Base-by-base conservation (phyloP, 2,888 invertebrate genomes). In the Stenodema calcarata region DNA sequence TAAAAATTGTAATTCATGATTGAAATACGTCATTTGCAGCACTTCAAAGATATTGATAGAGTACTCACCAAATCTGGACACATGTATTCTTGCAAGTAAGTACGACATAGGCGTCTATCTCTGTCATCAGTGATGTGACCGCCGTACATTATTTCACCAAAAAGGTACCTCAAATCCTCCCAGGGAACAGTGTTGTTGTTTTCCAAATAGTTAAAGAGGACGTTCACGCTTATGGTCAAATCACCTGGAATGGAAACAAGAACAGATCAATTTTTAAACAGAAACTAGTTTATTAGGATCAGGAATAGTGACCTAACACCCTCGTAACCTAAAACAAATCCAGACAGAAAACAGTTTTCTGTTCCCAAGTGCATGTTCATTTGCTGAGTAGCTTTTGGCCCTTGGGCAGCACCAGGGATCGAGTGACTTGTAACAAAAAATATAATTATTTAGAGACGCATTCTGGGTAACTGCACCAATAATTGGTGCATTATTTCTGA, bases 91-190 rank as follows among this genome's bases (percentile, higher is more conserved):
- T 96, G 93, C 76, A 98, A 92, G 91, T 96, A 97, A 0, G 95
- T 96, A 81, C 95, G 93, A 90, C 98, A 98, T 4, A 98, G 93
- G 50, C 96, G 92, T 78, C 98, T 92, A 91, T 98, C 98, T 97
- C 98, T 98, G 91, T 98, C 98, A 90, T 98, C 98, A 0, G 98
- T 98, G 90, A 98, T 98, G 90, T 98, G 98, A 0, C 98, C 98
- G 0, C 98, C 98, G 90, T 98, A 98, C 98, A 98, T 98, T 89
- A 98, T 98, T 92, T 98, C 98, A 0, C 98, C 98, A 90, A 98
- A 98, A 23, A 98, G 92, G 91, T 98, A 98, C 0, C 98, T 94
- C 89, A 98, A 92, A 92, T 98, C 98, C 91, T 98, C 98, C 97
- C 97, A 98, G 0, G 98, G 98, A 7, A 98, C 95, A 89, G 95